phyloP scores from a whole-genome alignment of 1,140 invertebrate genomes.

The Lutraria rhynchaena region DNA sequence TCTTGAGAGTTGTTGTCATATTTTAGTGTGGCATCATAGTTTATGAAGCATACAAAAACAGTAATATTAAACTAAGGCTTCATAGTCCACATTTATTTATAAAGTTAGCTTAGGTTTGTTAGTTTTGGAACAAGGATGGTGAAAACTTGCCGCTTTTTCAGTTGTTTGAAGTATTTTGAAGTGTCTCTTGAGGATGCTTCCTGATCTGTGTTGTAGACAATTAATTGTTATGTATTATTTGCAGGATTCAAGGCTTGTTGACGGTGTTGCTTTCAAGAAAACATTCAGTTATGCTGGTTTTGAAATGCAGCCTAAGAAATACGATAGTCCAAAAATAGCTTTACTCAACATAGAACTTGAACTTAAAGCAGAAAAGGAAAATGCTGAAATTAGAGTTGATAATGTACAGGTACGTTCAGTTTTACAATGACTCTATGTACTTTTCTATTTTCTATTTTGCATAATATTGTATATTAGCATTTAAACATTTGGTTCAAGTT shows the following conservation, averaged over 20 bases:
- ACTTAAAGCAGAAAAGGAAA: slow-evolving; percentile 98
- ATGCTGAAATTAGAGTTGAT: slow-evolving; percentile 97
- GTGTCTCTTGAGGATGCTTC: too few relatives aligned
- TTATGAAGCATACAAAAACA: slow-evolving; percentile 50
- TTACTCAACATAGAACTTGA: slow-evolving; percentile 99
- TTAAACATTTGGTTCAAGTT: too few relatives aligned
- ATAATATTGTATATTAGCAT: too few relatives aligned
- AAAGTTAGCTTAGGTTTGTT: too few relatives aligned
- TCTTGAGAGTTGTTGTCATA: slow-evolving; percentile 35
- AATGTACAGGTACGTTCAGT: slow-evolving; percentile 87
- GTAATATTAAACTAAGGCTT: too few relatives aligned
- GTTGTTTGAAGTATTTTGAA: too few relatives aligned
- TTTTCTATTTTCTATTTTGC: too few relatives aligned
- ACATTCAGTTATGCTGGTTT: slow-evolving; percentile 99
- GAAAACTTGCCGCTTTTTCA: too few relatives aligned
- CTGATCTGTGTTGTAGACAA: too few relatives aligned
- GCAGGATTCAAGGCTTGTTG: slow-evolving; percentile 93
- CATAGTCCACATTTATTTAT: too few relatives aligned
- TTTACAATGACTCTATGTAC: neutral
- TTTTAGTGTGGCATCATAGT: slow-evolving; percentile 33
- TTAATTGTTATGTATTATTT: too few relatives aligned
- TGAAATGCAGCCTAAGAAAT: slow-evolving; percentile 99
- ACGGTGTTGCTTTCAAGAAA: slow-evolving; percentile 99
- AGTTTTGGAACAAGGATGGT: too few relatives aligned
- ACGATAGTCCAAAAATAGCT: slow-evolving; percentile 96